Evolutionary conservation across 2,113 vertebrate genomes (phyloP).

Genomic region (Leuciscus idus): DNA sequence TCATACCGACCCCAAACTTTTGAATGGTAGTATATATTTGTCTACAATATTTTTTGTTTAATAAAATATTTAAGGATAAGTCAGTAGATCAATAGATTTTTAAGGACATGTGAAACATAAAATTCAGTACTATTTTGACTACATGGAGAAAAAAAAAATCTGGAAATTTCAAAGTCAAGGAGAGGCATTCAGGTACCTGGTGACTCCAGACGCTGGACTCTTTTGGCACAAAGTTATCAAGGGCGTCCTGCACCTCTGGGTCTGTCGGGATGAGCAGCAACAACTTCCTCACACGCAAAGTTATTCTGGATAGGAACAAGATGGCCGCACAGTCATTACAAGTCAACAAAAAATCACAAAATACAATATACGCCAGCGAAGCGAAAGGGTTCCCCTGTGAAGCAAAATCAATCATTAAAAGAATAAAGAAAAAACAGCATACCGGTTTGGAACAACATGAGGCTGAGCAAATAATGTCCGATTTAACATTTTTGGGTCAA

Average conservation of each 20-base stretch:
- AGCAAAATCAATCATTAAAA: not conserved
- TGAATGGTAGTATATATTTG: too few species aligned
- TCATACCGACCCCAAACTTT: too few species aligned
- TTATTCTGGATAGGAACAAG: constrained; percentile 81
- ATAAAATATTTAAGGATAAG: not conserved
- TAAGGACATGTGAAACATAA: not conserved
- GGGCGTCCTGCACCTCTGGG: constrained; percentile 96
- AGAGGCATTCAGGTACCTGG: constrained; percentile 68
- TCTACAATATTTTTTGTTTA: not conserved
- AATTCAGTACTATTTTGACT: not conserved
- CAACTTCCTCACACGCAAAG: constrained; percentile 91
- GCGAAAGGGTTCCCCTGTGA: not conserved
- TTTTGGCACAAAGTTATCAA: constrained; percentile 88
- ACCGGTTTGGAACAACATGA: too few species aligned
- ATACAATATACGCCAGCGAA: not conserved
- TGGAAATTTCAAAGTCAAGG: not conserved
- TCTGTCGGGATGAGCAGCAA: constrained; percentile 96
- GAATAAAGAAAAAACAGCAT: not conserved
- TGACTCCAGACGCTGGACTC: constrained; percentile 85
- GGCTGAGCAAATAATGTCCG: not conserved
- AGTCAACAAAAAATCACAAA: constrained; percentile 13
- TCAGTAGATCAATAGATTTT: not conserved
- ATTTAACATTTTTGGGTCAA: not conserved
- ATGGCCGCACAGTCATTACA: not conserved
- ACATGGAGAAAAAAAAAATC: too few species aligned